Percentiles rank a stretch among this genome's conserved stretches.
Conservation (phyloP, 2,113 vertebrate species). For the Ramphastos sulfuratus region DNA sequence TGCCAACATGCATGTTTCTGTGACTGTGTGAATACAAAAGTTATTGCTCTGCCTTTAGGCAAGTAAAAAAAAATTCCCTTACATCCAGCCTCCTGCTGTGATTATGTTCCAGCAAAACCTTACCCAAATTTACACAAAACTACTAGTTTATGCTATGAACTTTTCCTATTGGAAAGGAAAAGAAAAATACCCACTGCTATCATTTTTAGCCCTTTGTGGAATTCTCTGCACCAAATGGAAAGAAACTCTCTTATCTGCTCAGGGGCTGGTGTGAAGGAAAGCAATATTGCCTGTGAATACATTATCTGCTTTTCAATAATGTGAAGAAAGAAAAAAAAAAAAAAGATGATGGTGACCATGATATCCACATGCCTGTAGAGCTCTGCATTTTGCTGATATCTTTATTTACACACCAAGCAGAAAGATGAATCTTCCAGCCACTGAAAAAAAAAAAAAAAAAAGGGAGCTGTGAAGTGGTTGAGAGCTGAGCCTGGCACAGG, state of each 20-base stretch:
- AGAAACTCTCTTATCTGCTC: slow-evolving; percentile 12
- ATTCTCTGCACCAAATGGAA: slow-evolving; percentile 12
- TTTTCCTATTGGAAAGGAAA: background rate
- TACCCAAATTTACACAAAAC: background rate
- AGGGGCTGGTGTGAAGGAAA: background rate
- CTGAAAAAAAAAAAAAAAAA: background rate
- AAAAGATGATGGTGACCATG: background rate
- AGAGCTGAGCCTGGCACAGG: background rate
- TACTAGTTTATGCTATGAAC: background rate
- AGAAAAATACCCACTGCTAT: background rate
- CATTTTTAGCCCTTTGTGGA: slow-evolving; percentile 24
- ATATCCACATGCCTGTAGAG: background rate
- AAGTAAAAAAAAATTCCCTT: background rate
- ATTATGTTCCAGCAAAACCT: background rate
- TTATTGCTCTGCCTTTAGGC: background rate
- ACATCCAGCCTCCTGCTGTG: background rate
- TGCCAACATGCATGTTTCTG: too few species aligned
- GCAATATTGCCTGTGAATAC: slow-evolving; percentile 2
- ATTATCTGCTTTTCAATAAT: slow-evolving; percentile 2
- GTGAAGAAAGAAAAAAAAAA: background rate
- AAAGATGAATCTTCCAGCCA: slow-evolving; percentile 28
- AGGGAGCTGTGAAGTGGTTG: background rate
- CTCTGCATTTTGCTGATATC: slow-evolving; percentile 36
- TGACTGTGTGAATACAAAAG: background rate
- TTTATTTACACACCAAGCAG: slow-evolving; percentile 30